Evolutionary conservation across 2,888 invertebrate species (phyloP), one percentile per base, ranked within the genome.

Genomic region (Tridacna crocea): DNA sequence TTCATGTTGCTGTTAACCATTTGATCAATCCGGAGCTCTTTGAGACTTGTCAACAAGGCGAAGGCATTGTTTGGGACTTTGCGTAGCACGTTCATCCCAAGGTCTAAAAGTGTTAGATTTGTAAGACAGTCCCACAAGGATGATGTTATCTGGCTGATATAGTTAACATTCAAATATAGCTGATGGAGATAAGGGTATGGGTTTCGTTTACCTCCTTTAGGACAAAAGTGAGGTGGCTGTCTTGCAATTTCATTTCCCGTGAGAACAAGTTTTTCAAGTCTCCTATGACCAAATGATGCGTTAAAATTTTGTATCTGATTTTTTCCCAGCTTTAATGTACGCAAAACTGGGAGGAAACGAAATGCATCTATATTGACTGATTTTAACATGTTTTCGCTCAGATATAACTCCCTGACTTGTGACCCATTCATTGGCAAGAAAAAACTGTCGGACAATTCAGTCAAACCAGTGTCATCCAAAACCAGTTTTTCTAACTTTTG

Each of bases 1-100:
- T 74, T 61, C 47, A 61, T 36, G n/a, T 61, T 60, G n/a, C 74
- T 74, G 22, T 61, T 74, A 15, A 47, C 15, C 74, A 74, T 74
- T 24, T 61, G 10, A 36, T 60, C 15, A 22, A 74, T 6, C 0
- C 17, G 10, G n/a, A 74, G 27, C 61, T 46, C 61, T 46, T n/a
- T 48, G 10, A 74, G 24, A 13, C 46, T 60, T 15, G 60, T 13
- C 47, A 74, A 24, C n/a, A 17, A n/a, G 19, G 61, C 4, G 24
- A 74, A 74, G n/a, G 46, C 47, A 27, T 74, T 74, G 24, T 60
- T 26, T 13, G 60, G 46, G 0, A 74, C 24, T 26, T 15, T 47
- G 3, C 61, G 61, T 36, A 74, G 12, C 12, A 61, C 74, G 46
- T 74, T 74, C 17, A 12, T 27, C 13, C 19, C n/a, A 13, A 74